phyloP scores from a whole-genome alignment of 2,113 vertebrate genomes.

The Istiophorus platypterus region DNA sequence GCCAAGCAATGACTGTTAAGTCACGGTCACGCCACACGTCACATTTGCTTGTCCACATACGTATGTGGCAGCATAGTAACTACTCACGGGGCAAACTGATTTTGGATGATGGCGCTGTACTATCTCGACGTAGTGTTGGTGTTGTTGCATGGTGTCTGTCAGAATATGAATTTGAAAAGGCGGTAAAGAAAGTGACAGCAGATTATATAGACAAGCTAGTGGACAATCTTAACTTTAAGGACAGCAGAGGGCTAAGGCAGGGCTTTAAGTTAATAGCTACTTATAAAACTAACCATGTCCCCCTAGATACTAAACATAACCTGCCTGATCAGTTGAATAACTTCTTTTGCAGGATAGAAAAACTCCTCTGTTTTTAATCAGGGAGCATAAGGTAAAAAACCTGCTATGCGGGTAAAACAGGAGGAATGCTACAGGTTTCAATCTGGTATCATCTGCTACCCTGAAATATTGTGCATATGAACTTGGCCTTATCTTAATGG shows the following conservation, averaged over 20 bases:
- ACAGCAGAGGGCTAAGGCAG: not conserved
- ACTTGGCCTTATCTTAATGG: not conserved
- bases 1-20: not conserved
- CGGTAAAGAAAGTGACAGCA: no score
- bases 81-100: no score
- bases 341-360: not conserved
- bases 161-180: no score
- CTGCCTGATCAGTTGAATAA: not conserved
- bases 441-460: not conserved
- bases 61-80: not conserved
- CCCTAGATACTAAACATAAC: not conserved
- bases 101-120: no score
- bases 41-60: no score
- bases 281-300: not conserved
- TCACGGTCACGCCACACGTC: not conserved
- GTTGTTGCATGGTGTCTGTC: no score
- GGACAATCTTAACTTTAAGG: not conserved
- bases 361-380: no score
- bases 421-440: not conserved
- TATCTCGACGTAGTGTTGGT: no score
- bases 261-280: not conserved
- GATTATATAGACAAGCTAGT: no score
- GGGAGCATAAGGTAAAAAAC: not conserved
- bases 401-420: not conserved
- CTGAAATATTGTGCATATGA: no score